Evolutionary conservation across 2,797 vertebrate species (phyloP).

Genomic region (Poecile montanus): DNA sequence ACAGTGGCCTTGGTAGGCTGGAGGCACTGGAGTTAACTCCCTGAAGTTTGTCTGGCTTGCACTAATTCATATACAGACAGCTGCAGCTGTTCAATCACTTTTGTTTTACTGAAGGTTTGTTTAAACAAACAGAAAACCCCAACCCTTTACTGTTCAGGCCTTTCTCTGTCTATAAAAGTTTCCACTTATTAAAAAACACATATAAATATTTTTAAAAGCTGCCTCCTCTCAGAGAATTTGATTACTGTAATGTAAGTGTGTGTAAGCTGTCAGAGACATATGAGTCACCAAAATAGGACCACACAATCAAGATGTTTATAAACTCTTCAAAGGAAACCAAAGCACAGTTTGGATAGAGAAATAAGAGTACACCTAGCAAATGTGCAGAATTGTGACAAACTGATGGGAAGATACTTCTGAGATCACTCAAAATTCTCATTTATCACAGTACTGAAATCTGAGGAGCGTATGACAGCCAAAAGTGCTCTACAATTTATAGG

Average conservation of each 20-base stretch:
- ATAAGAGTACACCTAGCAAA: neutral
- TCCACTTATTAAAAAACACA: neutral
- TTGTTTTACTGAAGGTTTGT: slow-evolving; percentile 12
- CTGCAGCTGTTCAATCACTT: neutral
- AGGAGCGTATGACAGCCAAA: neutral
- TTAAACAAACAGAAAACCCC: neutral
- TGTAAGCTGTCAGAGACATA: neutral
- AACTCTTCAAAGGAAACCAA: slow-evolving; percentile 6
- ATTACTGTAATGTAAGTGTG: slow-evolving; percentile 16
- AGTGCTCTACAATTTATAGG: neutral
- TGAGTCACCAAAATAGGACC: neutral
- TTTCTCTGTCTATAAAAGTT: neutral
- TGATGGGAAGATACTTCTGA: neutral
- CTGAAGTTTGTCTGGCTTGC: neutral
- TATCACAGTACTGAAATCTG: neutral
- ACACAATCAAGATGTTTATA: slow-evolving; percentile 27
- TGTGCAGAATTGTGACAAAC: neutral
- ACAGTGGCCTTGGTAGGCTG: neutral
- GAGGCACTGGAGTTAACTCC: neutral
- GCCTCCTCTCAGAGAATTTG: slow-evolving; percentile 11
- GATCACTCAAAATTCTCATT: neutral
- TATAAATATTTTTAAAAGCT: slow-evolving; percentile 51
- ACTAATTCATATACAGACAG: neutral
- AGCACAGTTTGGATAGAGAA: neutral
- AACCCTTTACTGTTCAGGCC: neutral